These are phyloP conservation scores for Probaryconus sp. DNA, from an alignment of 1,140 invertebrate species.

Conservation along the genomic window DNA sequence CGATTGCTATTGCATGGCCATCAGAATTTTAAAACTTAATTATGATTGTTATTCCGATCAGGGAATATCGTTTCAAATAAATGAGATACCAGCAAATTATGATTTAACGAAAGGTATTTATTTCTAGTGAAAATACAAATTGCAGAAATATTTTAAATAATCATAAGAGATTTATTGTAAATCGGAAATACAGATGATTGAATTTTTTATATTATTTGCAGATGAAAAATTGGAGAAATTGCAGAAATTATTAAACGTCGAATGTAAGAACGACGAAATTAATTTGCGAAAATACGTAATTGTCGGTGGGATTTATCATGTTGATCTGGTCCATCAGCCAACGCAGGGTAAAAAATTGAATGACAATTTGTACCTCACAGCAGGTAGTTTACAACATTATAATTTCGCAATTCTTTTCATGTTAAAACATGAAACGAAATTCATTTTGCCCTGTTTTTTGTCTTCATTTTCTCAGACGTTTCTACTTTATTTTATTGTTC, in stretches of 20 bases:
- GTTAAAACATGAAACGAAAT: too few species aligned
- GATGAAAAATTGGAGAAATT: slow-evolving; percentile 67
- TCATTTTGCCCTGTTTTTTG: too few species aligned
- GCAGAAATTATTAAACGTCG: slow-evolving; percentile 67
- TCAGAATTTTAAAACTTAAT: slow-evolving; percentile 80
- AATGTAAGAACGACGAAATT: slow-evolving; percentile 78
- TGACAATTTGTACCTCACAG: slow-evolving; percentile 73
- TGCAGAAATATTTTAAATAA: not conserved
- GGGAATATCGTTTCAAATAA: slow-evolving; percentile 69
- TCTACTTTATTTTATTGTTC: slow-evolving; percentile 3
- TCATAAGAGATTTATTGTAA: slow-evolving; percentile 9
- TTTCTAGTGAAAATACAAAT: not conserved
- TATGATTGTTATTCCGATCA: slow-evolving; percentile 81
- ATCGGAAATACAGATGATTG: slow-evolving; percentile 16
- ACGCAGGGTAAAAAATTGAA: slow-evolving; percentile 81
- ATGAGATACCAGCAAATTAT: slow-evolving; percentile 63
- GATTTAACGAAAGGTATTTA: slow-evolving; percentile 61
- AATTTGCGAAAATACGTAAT: slow-evolving; percentile 84
- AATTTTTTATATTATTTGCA: slow-evolving; percentile 47
- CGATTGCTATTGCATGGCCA: slow-evolving; percentile 78
- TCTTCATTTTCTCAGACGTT: too few species aligned
- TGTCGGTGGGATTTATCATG: slow-evolving; percentile 82
- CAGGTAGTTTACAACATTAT: slow-evolving; percentile 74
- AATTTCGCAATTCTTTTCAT: not conserved
- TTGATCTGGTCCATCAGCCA: slow-evolving; percentile 83